Base-by-base conservation (phyloP, 2,888 invertebrate species). In the Volucella bombylans region DNA sequence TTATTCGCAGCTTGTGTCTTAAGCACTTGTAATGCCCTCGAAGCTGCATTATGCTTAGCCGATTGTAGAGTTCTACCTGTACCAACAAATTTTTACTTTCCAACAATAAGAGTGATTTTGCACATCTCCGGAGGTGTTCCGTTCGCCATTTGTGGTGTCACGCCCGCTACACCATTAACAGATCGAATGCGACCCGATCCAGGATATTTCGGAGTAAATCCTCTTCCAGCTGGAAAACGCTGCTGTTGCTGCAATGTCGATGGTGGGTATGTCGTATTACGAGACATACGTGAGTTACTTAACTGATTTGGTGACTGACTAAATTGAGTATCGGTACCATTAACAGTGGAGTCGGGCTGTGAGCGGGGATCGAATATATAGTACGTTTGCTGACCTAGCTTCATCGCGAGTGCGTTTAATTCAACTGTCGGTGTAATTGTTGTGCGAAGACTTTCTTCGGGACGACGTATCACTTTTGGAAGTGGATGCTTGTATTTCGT, bases 321-420 rank as follows among this genome's bases (percentile, higher is more conserved):
- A 52, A 65, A 54, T 15, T 54, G 69, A 50, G 23, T 49, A 23
- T 69, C 69, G n/a, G 50, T 18, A 9, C 43, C 11, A 31, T 15
- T 59, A 18, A 47, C 73, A 55, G 57, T 64, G 78, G 79, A 61
- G 8, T 86, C 55, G 87, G 89, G 87, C 89, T 73, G 89, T 89
- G 87, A 88, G 89, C 87, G 87, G 80, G 91, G 88, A 89, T 95
- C 93, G 39, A 94, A 91, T 55, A 94, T 93, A 93, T 98, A 98
- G 78, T 96, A 94, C 0, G 98, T 97, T 57, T 96, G 95, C 91
- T 98, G 97, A 71, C 98, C 98, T 87, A 97, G 93, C 93, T 98
- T 98, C 98, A 98, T 98, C 10, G 98, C 98, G 71, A 99, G 92
- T 80, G 98, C 97, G 93, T 98, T 98, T 87, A 99, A 93, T 92